Conservation (phyloP, 1,140 invertebrate species). For the Metopolophium dirhodum region DNA sequence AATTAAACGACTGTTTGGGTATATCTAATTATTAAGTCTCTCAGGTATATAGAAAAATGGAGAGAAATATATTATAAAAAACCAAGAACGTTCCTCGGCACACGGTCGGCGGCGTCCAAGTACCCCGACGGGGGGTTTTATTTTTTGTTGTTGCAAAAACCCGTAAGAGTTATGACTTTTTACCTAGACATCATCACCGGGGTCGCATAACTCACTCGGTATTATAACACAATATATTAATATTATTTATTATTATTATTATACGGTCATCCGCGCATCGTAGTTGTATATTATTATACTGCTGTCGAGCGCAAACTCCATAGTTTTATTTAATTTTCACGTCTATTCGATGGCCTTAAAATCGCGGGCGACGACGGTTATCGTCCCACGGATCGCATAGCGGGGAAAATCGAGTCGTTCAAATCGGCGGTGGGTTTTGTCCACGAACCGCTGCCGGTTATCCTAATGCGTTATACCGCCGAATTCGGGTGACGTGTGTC, state of each 20-base stretch:
- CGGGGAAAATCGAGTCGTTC: neutral
- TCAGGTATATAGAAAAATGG: neutral
- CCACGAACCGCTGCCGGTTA: neutral
- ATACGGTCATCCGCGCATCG: neutral
- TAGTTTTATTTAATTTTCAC: neutral
- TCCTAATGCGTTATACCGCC: too few species aligned
- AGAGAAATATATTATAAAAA: neutral
- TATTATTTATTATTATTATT: neutral
- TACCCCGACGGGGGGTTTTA: neutral
- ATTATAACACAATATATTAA: neutral
- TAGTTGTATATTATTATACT: too few species aligned
- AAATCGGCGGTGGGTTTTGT: neutral
- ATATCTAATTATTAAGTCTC: conserved; percentile 28
- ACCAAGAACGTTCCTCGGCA: neutral
- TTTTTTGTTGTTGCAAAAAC: neutral
- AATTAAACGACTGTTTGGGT: neutral
- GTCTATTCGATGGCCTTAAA: neutral
- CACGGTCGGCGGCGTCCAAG: too few species aligned
- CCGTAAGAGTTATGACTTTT: conserved; percentile 21
- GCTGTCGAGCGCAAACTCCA: neutral
- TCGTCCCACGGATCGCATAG: neutral
- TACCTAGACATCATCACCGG: too few species aligned
- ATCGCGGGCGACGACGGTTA: too few species aligned
- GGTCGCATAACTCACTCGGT: neutral
- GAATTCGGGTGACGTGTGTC: too few species aligned